Base-by-base conservation (phyloP, 2,113 vertebrate species). In the Oncorhynchus clarkii region DNA sequence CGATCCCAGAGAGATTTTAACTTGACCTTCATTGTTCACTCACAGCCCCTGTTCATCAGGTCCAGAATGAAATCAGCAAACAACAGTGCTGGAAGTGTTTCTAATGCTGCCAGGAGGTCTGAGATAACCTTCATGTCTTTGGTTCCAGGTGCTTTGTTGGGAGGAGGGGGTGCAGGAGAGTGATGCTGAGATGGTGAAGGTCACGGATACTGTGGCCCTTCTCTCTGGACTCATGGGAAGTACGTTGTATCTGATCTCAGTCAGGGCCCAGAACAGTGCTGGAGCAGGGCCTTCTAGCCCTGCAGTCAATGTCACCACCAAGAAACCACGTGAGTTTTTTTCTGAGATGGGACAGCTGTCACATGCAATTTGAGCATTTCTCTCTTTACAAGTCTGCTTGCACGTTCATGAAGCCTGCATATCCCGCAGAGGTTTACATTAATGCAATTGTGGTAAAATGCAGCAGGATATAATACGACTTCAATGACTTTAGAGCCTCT, bases 251-350 rank as follows among this genome's bases (percentile, higher is more conserved):
- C 90, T 94, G 72, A 81, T 98, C 79, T 93, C 95, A 2, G 96
- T 97, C 80, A 93, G 92, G 75, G 96, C 95, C 0, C 95, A 95
- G 80, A 98, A 98, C 91, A 96, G 95, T 0, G 96, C 96, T 0
- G 96, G 96, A 34, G 91, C 92, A 0, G 96, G 96, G 59, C 96
- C 97, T 34, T 80, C 93, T 84, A 96, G 95, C 6, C 78, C 89
- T 0, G 75, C 90, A 0, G 91, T 95, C 80, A 96, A 95, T 2
- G 93, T 96, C 86, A 96, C 94, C n/a, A 98, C 96, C 87, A 96
- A 92, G 75, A 98, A 97, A 80, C 95, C 96, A 39, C 96, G 96
- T 97, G 86, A 95, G 95, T 93, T 5, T n/a, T 62, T 62, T n/a
- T 62, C 59, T 62, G 59, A 22, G 20, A 22, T 16, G 7, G 59